phyloP scores from a whole-genome alignment of 2,113 vertebrate species.

The Actinemys pallida region DNA sequence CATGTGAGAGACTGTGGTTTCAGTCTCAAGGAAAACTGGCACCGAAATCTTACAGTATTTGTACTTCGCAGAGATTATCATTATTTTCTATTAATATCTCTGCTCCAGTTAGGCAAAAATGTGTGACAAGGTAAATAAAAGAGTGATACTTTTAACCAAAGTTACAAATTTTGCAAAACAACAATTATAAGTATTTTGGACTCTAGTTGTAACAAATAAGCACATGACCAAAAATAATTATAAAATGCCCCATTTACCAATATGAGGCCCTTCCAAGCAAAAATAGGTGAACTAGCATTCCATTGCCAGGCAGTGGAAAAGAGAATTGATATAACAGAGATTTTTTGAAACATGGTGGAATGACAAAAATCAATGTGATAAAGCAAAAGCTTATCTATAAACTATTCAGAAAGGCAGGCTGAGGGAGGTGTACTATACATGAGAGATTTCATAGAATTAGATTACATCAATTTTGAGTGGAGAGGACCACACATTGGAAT shows the following conservation, averaged over 20 bases:
- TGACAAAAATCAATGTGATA: not conserved
- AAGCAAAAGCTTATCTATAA: not conserved
- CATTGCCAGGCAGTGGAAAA: not conserved
- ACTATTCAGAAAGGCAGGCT: not conserved
- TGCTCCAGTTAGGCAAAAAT: constrained; percentile 23
- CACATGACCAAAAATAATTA: not conserved
- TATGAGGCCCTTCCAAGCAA: not conserved
- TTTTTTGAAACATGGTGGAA: not conserved
- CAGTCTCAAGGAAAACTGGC: constrained; percentile 30
- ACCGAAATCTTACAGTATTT: not conserved
- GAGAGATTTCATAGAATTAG: not conserved
- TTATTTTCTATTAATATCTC: constrained; percentile 3
- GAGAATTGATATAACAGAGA: fast-evolving
- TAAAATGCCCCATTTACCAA: not conserved
- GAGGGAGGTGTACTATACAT: not conserved
- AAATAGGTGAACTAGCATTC: not conserved
- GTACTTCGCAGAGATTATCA: constrained; percentile 3
- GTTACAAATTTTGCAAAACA: not conserved
- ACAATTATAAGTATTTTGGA: not conserved
- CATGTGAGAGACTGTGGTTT: not conserved
- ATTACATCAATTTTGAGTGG: not conserved
- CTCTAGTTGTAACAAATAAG: not conserved
- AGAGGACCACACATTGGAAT: not conserved
- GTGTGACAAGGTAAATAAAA: not conserved
- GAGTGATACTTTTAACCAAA: constrained; percentile 12